phyloP scores from a whole-genome alignment of 2,888 invertebrate genomes.

The Archips xylosteana region DNA sequence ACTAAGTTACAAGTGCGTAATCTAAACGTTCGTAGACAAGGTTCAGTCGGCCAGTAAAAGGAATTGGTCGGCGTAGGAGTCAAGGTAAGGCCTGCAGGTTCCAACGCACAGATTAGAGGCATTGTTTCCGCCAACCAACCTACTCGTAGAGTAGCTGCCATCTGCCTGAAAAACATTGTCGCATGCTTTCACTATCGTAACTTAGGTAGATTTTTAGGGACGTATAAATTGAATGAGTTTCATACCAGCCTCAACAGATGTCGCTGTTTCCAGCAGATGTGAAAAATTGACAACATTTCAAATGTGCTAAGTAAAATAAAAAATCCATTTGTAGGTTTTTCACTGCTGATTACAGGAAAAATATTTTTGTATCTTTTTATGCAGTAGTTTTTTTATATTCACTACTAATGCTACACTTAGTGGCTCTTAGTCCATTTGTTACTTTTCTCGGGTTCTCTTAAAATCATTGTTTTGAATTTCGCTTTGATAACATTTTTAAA shows the following conservation, averaged over 20 bases:
- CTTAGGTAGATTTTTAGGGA: neutral
- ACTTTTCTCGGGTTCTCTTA: no score
- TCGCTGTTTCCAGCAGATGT: neutral
- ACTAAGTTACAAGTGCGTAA: constrained; percentile 34
- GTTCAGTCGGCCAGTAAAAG: constrained; percentile 71
- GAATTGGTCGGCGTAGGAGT: constrained; percentile 79
- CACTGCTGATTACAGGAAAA: no score
- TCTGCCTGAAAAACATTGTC: constrained; percentile 42
- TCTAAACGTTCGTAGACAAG: constrained; percentile 59
- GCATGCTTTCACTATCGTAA: neutral
- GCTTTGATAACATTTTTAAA: no score
- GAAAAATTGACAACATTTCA: neutral
- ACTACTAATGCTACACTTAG: no score
- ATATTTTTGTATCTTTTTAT: no score
- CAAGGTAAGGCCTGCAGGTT: constrained; percentile 84
- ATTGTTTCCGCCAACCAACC: constrained; percentile 82
- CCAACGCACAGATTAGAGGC: constrained; percentile 66
- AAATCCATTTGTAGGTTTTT: no score
- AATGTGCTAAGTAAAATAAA: no score
- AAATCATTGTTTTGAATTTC: no score
- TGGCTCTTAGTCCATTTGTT: no score
- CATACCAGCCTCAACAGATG: neutral
- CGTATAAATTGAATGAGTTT: neutral
- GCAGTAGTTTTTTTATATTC: no score
- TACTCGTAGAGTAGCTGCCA: constrained; percentile 51